Evolutionary conservation across 2,113 vertebrate genomes (phyloP).

Genomic region (Malurus cyaneus): DNA sequence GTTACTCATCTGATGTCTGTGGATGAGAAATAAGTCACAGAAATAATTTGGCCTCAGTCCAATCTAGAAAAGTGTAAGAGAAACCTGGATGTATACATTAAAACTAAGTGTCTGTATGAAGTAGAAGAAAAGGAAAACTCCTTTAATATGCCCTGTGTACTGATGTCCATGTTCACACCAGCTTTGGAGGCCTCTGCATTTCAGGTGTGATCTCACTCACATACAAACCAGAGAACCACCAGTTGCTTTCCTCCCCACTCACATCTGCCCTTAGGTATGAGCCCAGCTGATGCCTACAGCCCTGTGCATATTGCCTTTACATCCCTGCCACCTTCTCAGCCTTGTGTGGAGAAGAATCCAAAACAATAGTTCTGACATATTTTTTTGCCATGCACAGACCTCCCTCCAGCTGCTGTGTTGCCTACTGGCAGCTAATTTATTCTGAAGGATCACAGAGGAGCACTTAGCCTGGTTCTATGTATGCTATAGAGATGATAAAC

Average conservation of each 20-base stretch:
- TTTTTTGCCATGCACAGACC: not conserved
- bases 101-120: not conserved
- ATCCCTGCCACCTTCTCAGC: not conserved
- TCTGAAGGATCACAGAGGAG: not conserved
- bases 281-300: rapidly evolving
- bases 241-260: not conserved
- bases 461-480: not conserved
- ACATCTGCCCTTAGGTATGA: not conserved
- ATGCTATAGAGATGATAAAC: not conserved
- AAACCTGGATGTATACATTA: not conserved
- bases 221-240: not conserved
- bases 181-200: not conserved
- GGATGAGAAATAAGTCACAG: not conserved
- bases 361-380: not conserved
- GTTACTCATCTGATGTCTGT: not conserved
- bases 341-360: not conserved
- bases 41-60: not conserved
- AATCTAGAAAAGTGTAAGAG: not conserved
- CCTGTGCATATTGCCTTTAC: not conserved
- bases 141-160: not conserved
- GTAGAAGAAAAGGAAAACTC: not conserved
- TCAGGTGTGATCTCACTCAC: not conserved
- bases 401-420: not conserved
- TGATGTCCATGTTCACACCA: not conserved
- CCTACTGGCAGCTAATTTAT: not conserved